Conservation (phyloP, 2,797 vertebrate genomes). For the Malurus splendens region DNA sequence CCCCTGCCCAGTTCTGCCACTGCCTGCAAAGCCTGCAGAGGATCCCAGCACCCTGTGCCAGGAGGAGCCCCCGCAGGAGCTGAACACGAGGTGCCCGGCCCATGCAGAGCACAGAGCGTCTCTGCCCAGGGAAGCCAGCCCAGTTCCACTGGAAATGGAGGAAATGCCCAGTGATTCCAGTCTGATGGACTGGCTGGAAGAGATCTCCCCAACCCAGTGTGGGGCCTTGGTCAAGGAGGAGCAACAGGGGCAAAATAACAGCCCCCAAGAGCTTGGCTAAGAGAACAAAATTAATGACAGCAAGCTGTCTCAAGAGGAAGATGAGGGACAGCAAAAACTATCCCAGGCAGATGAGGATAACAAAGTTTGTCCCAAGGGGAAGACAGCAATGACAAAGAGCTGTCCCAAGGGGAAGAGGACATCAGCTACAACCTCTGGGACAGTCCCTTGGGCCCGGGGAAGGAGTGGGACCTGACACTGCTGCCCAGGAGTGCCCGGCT, state of each 20-base stretch:
- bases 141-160: not conserved
- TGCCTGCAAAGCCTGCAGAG: not conserved
- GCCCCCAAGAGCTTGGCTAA: not conserved
- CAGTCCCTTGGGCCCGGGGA: not conserved
- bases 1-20: not conserved
- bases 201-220: too few species aligned
- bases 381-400: not conserved
- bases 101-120: not conserved
- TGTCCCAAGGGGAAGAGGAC: fast-evolving
- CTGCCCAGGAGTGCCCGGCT: not conserved
- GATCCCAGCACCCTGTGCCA: not conserved
- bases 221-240: not conserved
- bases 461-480: not conserved
- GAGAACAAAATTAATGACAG: not conserved
- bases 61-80: not conserved
- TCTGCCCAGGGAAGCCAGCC: not conserved
- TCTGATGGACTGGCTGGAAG: not conserved
- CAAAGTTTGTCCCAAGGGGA: not conserved
- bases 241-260: not conserved
- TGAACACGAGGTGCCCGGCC: not conserved
- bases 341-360: not conserved
- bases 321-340: not conserved
- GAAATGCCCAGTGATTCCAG: not conserved
- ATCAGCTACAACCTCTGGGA: not conserved
- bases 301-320: not conserved